Conservation (phyloP, 1,140 invertebrate genomes). For the Sarcophaga peregrina region DNA sequence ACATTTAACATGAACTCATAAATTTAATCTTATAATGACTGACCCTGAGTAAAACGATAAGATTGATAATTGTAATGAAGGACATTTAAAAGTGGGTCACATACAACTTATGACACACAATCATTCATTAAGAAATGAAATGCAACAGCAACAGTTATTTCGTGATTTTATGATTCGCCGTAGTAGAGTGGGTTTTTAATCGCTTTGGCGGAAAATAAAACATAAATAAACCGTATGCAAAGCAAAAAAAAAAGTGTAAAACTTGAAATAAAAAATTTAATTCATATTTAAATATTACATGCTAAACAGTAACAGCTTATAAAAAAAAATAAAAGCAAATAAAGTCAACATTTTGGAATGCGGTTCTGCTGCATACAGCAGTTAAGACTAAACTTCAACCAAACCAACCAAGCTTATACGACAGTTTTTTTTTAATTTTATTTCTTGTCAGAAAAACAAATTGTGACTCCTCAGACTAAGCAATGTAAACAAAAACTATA, state of each 20-base stretch:
- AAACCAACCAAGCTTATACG: background rate
- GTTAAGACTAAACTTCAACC: background rate
- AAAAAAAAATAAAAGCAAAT: background rate
- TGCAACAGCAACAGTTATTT: background rate
- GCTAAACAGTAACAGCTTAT: background rate
- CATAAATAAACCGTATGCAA: background rate
- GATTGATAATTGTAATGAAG: conserved; percentile 32
- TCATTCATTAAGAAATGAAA: conserved; percentile 4
- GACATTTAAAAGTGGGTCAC: conserved; percentile 36
- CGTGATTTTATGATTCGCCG: background rate
- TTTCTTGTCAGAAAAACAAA: background rate
- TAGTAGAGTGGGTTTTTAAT: background rate
- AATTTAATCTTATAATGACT: conserved; percentile 8
- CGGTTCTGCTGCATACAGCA: conserved; percentile 33
- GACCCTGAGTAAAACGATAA: background rate
- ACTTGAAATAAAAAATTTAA: background rate
- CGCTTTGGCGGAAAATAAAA: background rate
- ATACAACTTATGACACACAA: background rate
- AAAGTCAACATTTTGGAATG: conserved; percentile 38
- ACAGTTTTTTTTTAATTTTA: background rate
- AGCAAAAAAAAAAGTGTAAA: background rate
- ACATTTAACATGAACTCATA: background rate
- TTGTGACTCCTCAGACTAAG: background rate
- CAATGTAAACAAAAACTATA: background rate
- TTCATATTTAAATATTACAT: background rate